Base-by-base conservation (phyloP, 2,888 invertebrate species). In the Drosophila birchii region DNA sequence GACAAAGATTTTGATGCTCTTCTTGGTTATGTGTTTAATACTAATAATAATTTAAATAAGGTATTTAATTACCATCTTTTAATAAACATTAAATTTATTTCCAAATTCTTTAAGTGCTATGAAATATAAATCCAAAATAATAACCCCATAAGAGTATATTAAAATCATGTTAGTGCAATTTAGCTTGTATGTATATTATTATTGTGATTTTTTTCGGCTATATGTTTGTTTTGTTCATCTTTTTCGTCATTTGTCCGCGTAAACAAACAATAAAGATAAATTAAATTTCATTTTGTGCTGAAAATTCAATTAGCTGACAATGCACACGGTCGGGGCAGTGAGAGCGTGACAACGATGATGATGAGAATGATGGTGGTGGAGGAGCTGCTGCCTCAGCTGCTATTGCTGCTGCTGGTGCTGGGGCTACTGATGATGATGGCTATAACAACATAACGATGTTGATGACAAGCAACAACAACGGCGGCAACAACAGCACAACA, bases 231-330 rank as follows among this genome's bases (percentile, higher is more conserved):
- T 71, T 71, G 14, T 16, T 16, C 43, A 51, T 71, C 47, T 60
- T 75, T 66, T 55, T 70, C 41, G 62, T 68, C 75, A 84, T 88
- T 85, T 81, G 82, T 76, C 76, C 76, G 58, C 51, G 76, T 79
- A 89, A 81, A 81, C 87, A 89, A 76, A 68, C 60, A 86, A 89
- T 86, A 89, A 85, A 81, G 79, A 82, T 89, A 85, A 85, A 85
- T 89, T 89, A 80, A 85, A 89, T 85, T 84, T 85, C 80, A 88
- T 85, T 88, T 81, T 76, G 82, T 79, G 90, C 83, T 89, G 86
- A 88, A 88, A 86, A 89, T 86, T 86, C 90, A 86, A 86, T 86
- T 86, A 86, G 90, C 90, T 86, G 90, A 80, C 90, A 86, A 77
- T 84, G 78, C 86, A 84, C 71, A 76, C 73, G 56, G 62, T 69